Evolutionary conservation across 2,113 vertebrate genomes (phyloP), one percentile per base, ranked within the genome.

Genomic region (Aegithalos caudatus): DNA sequence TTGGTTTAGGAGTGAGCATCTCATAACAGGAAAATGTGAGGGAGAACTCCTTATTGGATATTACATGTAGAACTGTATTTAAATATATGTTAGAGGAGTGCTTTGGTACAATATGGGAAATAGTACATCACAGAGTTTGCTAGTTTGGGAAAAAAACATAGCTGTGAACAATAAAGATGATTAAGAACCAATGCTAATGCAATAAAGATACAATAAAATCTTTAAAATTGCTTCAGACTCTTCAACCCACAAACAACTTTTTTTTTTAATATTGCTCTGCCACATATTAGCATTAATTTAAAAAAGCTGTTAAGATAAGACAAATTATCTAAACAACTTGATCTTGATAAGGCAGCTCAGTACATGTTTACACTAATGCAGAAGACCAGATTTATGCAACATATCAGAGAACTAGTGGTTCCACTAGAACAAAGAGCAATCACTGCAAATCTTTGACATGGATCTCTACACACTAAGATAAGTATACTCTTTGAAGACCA

Each of bases 281-380:
- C 38, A 60, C 22, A 88, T 96, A 69, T 88, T 80, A 94, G 64
- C 62, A 93, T 94, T 97, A 91, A 86, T 80, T 80, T 81, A 73
- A 91, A 51, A 92, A 95, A 90, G 33, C 93, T 50, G 95, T 92
- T 94, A 97, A 95, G 96, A 97, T 94, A 97, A 97, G 97, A 93
- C 61, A 97, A 96, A 96, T 96, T 86, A 96, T 97, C 84, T 94
- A 97, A 98, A 97, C 93, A 97, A 91, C 90, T 85, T 97, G 73
- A 96, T 97, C 94, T 84, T 94, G 97, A 97, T 96, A 95, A 95
- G 85, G 78, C 45, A 94, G 77, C 83, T 95, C 92, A 76, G 48
- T 64, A 82, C 70, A 61, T 79, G 53, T 95, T 96, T 93, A 84
- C 81, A 93, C 51, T 79, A 94, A 95, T 92, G 88, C 38, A 86